These are phyloP conservation scores for Narcine bancroftii DNA, from an alignment of 2,113 vertebrate species.

Conservation along the genomic window DNA sequence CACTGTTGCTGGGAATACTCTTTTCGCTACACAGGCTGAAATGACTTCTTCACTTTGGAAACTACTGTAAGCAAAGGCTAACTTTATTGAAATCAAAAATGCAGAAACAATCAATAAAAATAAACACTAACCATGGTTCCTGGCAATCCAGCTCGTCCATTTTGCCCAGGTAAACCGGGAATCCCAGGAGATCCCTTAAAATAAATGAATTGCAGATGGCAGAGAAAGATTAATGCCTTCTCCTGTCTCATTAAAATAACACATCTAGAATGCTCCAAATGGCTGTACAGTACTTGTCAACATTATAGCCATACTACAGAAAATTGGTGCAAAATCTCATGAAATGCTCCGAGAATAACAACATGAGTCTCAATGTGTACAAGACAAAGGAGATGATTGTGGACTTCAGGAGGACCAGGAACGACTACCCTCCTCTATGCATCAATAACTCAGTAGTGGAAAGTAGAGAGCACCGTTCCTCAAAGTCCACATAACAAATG, in stretches of 20 bases:
- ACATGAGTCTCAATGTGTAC: too few relatives aligned
- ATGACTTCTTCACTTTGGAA: not conserved
- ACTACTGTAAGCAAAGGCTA: not conserved
- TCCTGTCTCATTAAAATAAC: not conserved
- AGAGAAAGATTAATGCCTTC: not conserved
- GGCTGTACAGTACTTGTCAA: not conserved
- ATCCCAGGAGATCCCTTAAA: conserved; percentile 56
- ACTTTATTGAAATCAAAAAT: not conserved
- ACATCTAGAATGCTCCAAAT: not conserved
- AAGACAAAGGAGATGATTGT: too few relatives aligned
- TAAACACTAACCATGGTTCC: conserved; percentile 51
- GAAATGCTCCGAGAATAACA: too few relatives aligned
- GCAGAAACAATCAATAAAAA: not conserved
- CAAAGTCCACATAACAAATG: too few relatives aligned
- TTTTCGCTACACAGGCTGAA: not conserved
- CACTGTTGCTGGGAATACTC: not conserved
- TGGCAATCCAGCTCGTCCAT: conserved; percentile 50
- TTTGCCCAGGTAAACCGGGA: conserved; percentile 49
- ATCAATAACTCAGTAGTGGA: too few relatives aligned
- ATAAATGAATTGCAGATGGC: not conserved
- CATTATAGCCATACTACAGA: too few relatives aligned
- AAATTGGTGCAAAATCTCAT: too few relatives aligned
- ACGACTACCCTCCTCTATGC: too few relatives aligned
- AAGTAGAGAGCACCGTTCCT: too few relatives aligned
- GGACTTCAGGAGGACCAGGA: too few relatives aligned